Base-by-base conservation (phyloP, 2,797 vertebrate species). In the Antennarius maculatus region DNA sequence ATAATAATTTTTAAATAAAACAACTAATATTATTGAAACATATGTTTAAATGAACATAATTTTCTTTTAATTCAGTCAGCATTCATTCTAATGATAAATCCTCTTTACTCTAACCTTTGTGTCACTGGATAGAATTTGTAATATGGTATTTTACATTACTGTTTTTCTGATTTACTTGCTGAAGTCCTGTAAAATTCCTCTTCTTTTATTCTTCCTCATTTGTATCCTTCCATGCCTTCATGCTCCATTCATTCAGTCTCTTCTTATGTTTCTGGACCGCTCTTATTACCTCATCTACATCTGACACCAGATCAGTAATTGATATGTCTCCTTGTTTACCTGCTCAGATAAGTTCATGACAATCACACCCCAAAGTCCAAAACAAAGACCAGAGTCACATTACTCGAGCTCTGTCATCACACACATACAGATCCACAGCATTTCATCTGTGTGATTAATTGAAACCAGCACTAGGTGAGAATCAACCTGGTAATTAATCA, bases 261-360 rank as follows among this genome's bases (percentile, higher is more conserved):
- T 12, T 81, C 76, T 79, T 43, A 16, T 52, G 62, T 82, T 77
- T 60, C 53, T 50, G 14, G 42, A 74, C 54, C 59, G 58, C 62
- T 71, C 48, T 53, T 6, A 42, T 82, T 60, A 81, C 66, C 49
- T 59, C 69, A 67, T 61, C 48, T 39, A 27, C 51, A 84, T 73
- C 65, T 74, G 83, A 89, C 70, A 86, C 80, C 86, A 76, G 53
- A 79, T 76, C 73, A 77, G 65, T 64, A 69, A 61, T 55, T 45
- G 73, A 88, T 80, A 68, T 10, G 34, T 79, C 43, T 61, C n/a
- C 55, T 50, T 4, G 48, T 61, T 59, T 52, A 68, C 50, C 45
- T 54, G 13, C 55, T 52, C 67, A 49, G 61, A 47, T 48, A 43
- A 15, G 42, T 43, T 43, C 42, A 43, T 13, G 42, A 13, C 13